phyloP scores from a whole-genome alignment of 2,113 vertebrate species.

The Catagonus wagneri region DNA sequence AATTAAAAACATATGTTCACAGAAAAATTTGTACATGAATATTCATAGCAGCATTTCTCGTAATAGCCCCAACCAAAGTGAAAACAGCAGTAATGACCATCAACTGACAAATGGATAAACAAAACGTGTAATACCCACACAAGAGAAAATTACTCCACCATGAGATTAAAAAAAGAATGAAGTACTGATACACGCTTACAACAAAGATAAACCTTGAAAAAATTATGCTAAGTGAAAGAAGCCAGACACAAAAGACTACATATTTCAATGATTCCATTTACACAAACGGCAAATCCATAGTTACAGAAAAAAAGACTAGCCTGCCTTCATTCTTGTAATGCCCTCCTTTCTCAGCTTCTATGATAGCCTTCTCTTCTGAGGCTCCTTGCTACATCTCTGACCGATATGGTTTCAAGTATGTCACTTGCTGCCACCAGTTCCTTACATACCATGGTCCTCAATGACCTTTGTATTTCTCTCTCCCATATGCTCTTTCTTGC shows the following conservation, averaged over 20 bases:
- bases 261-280: neutral
- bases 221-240: slow-evolving; percentile 16
- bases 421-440: neutral
- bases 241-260: neutral
- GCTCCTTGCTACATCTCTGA: neutral
- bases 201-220: neutral
- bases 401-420: neutral
- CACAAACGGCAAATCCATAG: neutral
- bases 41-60: slow-evolving; percentile 32
- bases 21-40: slow-evolving; percentile 23
- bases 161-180: neutral
- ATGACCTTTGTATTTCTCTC: neutral
- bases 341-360: neutral
- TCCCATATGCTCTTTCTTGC: neutral
- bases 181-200: neutral
- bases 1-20: slow-evolving; percentile 56
- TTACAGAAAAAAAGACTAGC: neutral
- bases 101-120: slow-evolving; percentile 12
- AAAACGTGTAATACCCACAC: neutral
- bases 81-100: neutral
- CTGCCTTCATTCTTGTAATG: neutral
- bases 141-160: neutral
- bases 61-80: neutral
- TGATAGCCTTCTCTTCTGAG: neutral
- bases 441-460: rapidly evolving